Evolutionary conservation across 2,888 invertebrate genomes (phyloP).

Genomic region (Dolomedes plantarius): DNA sequence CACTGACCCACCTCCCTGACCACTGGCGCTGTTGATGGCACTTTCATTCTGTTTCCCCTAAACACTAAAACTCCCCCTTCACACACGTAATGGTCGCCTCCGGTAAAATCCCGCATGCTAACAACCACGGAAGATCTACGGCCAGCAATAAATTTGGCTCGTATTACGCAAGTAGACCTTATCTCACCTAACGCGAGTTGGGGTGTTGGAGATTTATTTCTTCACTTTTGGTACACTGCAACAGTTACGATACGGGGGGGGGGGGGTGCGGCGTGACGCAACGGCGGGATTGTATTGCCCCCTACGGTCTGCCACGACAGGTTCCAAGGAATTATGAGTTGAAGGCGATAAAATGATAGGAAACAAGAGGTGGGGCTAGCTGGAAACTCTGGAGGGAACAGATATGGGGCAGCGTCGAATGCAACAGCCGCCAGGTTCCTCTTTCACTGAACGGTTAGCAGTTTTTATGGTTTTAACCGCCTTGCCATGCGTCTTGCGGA

Average conservation of each 20-base stretch:
- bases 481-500: neutral
- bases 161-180: conserved; percentile 15
- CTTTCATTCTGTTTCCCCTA: no score
- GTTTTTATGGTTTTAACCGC: neutral
- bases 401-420: neutral
- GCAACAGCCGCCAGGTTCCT: neutral
- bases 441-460: neutral
- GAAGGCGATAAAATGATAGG: neutral
- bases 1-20: no score
- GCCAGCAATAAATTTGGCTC: conserved; percentile 8
- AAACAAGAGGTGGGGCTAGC: neutral
- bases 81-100: neutral
- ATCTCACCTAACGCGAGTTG: neutral
- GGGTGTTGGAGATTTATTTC: conserved; percentile 3
- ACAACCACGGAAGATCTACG: conserved; percentile 15
- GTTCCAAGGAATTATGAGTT: neutral
- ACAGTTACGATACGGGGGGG: neutral
- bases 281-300: neutral
- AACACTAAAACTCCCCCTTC: no score
- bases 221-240: neutral
- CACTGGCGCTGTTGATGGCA: no score
- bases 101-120: neutral
- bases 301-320: neutral
- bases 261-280: neutral
- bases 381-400: neutral